These are phyloP conservation scores for Priocnemis perturbator DNA, from an alignment of 2,888 invertebrate genomes.

Conservation along the genomic window DNA sequence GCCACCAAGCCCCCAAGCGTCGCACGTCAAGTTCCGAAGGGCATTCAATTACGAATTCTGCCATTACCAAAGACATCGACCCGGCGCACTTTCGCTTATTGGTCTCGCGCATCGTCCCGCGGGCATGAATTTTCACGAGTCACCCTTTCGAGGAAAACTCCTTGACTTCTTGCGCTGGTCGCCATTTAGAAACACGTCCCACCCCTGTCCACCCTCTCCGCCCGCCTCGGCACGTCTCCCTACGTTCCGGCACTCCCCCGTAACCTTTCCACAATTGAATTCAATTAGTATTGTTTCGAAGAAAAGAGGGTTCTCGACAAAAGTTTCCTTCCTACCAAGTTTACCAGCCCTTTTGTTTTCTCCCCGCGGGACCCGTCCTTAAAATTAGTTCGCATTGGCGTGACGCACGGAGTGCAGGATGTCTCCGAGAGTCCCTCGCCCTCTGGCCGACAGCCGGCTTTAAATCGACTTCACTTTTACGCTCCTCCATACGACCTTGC, in stretches of 20 bases:
- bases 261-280: constrained; percentile 50
- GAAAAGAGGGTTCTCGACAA: constrained; percentile 33
- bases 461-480: constrained; percentile 54
- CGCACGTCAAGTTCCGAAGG: background rate
- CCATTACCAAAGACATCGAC: constrained; percentile 12
- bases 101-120: constrained; percentile 13
- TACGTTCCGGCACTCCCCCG: background rate
- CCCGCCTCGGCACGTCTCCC: constrained; percentile 21
- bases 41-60: background rate
- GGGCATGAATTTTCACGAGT: constrained; percentile 25
- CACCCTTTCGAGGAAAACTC: constrained; percentile 17
- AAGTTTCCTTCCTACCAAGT: constrained; percentile 44
- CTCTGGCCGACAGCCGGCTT: constrained; percentile 49
- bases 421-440: constrained; percentile 29
- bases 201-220: constrained; percentile 20
- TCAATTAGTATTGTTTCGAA: constrained; percentile 57
- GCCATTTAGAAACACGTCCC: constrained; percentile 37
- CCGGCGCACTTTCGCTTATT: constrained; percentile 26
- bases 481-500: constrained; percentile 47
- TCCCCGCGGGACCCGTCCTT: constrained; percentile 43
- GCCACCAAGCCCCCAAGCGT: too few relatives aligned
- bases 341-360: constrained; percentile 20
- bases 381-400: constrained; percentile 60
- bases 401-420: constrained; percentile 43
- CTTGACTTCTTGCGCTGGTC: constrained; percentile 23